These are phyloP conservation scores for Oncorhynchus kisutch DNA, from an alignment of 2,113 vertebrate species.

Conservation along the genomic window DNA sequence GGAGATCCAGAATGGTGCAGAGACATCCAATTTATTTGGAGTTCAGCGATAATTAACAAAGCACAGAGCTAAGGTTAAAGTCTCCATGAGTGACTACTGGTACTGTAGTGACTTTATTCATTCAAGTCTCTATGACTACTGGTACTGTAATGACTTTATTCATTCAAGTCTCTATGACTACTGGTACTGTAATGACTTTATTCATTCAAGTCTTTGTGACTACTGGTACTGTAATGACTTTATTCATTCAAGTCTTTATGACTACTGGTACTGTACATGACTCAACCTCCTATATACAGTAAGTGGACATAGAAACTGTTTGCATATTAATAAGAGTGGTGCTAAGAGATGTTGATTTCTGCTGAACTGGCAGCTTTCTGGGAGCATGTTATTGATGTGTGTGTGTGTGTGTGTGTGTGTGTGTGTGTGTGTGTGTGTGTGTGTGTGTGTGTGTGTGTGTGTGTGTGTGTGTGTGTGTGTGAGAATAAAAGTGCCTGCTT, in stretches of 20 bases:
- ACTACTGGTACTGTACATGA: background rate
- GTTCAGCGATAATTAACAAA: slow-evolving; percentile 2
- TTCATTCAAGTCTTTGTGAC: too few relatives aligned
- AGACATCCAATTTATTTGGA: background rate
- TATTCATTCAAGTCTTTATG: background rate
- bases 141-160: background rate
- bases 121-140: too few relatives aligned
- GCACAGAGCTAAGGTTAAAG: too few relatives aligned
- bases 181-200: too few relatives aligned
- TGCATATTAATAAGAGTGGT: too few relatives aligned
- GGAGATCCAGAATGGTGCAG: background rate
- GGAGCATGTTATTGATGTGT: background rate
- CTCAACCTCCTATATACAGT: too few relatives aligned
- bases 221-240: too few relatives aligned
- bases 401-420: background rate
- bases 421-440: slow-evolving; percentile 3
- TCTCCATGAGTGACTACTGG: too few relatives aligned
- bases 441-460: background rate
- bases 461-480: background rate
- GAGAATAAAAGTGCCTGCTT: slow-evolving; percentile 36
- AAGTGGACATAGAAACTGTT: too few relatives aligned
- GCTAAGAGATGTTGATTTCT: slow-evolving; percentile 3
- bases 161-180: background rate
- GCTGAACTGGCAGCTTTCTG: slow-evolving; percentile 28
- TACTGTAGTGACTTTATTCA: too few relatives aligned